phyloP scores from a whole-genome alignment of 2,113 vertebrate species.

The Perca schrenkii region DNA sequence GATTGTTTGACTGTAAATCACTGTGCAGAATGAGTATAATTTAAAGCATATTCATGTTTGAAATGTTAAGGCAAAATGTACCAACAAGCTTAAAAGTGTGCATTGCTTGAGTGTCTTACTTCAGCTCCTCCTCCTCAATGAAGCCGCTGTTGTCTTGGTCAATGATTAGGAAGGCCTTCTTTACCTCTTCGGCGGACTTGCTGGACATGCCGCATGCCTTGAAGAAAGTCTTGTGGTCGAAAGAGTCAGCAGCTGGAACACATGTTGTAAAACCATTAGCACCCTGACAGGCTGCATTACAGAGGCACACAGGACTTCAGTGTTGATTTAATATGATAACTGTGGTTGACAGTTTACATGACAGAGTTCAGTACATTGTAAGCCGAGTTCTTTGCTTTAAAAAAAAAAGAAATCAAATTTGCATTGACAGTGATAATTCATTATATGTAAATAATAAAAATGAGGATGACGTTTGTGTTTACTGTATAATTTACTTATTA shows the following conservation, averaged over 20 bases:
- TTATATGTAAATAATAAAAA: background rate
- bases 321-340: constrained; percentile 24
- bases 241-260: constrained; percentile 80
- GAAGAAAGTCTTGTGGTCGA: constrained; percentile 86
- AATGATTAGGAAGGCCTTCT: constrained; percentile 84
- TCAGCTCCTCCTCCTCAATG: constrained; percentile 89
- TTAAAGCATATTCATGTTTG: background rate
- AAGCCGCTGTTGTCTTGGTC: constrained; percentile 88
- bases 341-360: constrained; percentile 1
- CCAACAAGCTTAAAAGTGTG: constrained; percentile 28
- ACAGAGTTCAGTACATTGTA: background rate
- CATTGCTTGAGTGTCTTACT: constrained; percentile 72
- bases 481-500: background rate
- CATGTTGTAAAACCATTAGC: constrained; percentile 35
- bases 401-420: too few species aligned
- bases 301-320: constrained; percentile 5
- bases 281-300: background rate
- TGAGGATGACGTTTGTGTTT: background rate
- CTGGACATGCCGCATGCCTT: constrained; percentile 79
- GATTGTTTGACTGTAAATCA: background rate
- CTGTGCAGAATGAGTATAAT: background rate
- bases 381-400: too few species aligned
- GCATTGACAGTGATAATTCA: background rate
- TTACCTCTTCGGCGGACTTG: constrained; percentile 80
- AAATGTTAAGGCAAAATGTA: background rate